These are phyloP conservation scores for Cheilosia vernalis DNA, from an alignment of 2,888 invertebrate genomes.

Conservation along the genomic window DNA sequence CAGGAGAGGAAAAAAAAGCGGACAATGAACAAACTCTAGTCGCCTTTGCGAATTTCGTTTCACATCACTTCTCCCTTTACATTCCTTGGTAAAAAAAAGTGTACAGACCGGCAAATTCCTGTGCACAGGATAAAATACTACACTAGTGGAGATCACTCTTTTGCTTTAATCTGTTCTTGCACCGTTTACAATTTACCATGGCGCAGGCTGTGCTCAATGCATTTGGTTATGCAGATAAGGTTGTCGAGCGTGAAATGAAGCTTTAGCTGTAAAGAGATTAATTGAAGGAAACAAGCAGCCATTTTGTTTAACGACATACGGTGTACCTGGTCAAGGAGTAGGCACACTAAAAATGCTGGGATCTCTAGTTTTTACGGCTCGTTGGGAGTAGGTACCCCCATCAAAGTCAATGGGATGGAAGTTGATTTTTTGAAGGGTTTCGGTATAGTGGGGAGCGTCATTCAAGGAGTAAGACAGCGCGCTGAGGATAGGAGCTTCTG, in stretches of 20 bases:
- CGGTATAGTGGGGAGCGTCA: too few relatives aligned
- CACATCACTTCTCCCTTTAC: conserved; percentile 4
- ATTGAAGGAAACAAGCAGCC: conserved; percentile 35
- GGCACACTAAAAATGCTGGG: not conserved
- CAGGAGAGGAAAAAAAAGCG: not conserved
- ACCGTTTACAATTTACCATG: conserved; percentile 10
- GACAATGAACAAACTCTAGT: conserved; percentile 27
- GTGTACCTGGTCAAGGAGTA: not conserved
- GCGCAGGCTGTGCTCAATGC: not conserved
- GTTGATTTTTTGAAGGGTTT: too few relatives aligned
- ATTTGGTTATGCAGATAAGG: conserved; percentile 4
- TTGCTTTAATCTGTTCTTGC: not conserved
- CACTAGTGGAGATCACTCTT: conserved; percentile 4
- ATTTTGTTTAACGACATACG: conserved; percentile 24
- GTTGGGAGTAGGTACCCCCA: too few relatives aligned
- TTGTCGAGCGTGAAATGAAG: not conserved
- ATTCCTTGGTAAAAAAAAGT: not conserved
- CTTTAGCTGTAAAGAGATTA: conserved; percentile 8
- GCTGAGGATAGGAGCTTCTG: too few relatives aligned
- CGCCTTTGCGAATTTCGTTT: conserved; percentile 25
- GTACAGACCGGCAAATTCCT: conserved; percentile 1
- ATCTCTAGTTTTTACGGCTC: too few relatives aligned
- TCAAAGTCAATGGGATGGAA: too few relatives aligned
- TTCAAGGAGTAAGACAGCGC: too few relatives aligned
- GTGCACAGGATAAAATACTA: conserved; percentile 18